Evolutionary conservation across 2,888 invertebrate genomes (phyloP).

Genomic region (Hypercompe scribonia): DNA sequence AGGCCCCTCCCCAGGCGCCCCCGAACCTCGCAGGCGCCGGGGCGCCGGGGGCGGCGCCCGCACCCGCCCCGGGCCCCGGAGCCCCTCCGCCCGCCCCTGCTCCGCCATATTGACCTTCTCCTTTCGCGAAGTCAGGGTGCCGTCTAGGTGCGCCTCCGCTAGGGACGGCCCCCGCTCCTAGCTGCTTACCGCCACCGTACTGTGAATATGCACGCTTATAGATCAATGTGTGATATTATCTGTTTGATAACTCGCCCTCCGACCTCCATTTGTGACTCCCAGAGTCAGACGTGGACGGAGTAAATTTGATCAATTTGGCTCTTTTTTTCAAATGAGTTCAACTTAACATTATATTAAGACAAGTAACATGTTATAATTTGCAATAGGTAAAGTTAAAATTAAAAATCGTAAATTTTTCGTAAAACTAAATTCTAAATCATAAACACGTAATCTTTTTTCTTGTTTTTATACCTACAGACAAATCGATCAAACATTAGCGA

Average conservation of each 20-base stretch:
- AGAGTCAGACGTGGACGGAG: conserved; percentile 6
- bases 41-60: conserved; percentile 48
- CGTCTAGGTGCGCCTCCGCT: conserved; percentile 75
- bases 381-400: not conserved
- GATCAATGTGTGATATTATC: conserved; percentile 7
- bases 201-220: conserved; percentile 48
- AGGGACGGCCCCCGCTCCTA: conserved; percentile 84
- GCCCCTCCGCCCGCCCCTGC: conserved; percentile 33
- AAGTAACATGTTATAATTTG: not conserved
- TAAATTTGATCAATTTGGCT: conserved; percentile 16
- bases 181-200: conserved; percentile 85
- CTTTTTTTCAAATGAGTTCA: not conserved
- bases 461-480: conserved; percentile 8
- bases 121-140: conserved; percentile 70
- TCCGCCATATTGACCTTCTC: conserved; percentile 53
- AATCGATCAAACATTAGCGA: conserved; percentile 31
- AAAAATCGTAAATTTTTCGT: not conserved
- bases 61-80: conserved; percentile 46
- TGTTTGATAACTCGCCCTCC: conserved; percentile 14
- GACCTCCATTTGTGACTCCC: not conserved
- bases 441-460: not conserved
- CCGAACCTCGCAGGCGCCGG: conserved; percentile 56
- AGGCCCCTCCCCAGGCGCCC: conserved; percentile 64
- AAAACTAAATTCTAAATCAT: not conserved
- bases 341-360: not conserved